Conservation (phyloP, 2,888 invertebrate genomes). For the Plusia festucae region DNA sequence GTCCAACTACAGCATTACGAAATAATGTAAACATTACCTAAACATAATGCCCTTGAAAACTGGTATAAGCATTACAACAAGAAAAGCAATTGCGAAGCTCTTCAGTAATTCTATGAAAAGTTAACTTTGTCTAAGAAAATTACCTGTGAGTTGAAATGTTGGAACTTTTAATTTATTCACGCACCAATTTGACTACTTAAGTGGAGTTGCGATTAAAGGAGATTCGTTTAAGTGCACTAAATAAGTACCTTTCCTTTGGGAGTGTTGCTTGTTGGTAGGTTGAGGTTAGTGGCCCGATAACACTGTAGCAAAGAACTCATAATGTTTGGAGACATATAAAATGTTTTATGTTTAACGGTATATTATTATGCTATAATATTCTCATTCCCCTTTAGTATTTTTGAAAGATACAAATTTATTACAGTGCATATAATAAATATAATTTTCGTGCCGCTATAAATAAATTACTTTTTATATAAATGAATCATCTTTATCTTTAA, state of each 20-base stretch:
- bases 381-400: not conserved
- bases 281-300: not conserved
- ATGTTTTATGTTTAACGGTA: not conserved
- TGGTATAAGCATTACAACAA: constrained; percentile 44
- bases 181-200: constrained; percentile 77
- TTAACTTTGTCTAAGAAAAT: constrained; percentile 77
- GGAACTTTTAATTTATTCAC: constrained; percentile 80
- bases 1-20: not conserved
- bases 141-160: constrained; percentile 45
- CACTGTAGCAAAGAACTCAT: not conserved
- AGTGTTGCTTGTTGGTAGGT: not conserved
- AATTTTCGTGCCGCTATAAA: no score
- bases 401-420: no score
- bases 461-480: no score
- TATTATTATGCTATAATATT: no score
- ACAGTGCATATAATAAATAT: no score
- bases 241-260: constrained; percentile 16
- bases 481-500: no score
- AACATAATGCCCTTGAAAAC: constrained; percentile 23
- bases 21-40: constrained; percentile 11
- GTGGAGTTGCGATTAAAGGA: constrained; percentile 52
- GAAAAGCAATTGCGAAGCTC: constrained; percentile 63
- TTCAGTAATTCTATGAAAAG: constrained; percentile 76
- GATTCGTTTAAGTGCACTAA: constrained; percentile 31
- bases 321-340: constrained; percentile 3